A percentile compares a stretch with the other conserved stretches of the same genome.
phyloP scores from a whole-genome alignment of 37 sponge, comb jelly and placozoan species.

The Spongilla lacustris region DNA sequence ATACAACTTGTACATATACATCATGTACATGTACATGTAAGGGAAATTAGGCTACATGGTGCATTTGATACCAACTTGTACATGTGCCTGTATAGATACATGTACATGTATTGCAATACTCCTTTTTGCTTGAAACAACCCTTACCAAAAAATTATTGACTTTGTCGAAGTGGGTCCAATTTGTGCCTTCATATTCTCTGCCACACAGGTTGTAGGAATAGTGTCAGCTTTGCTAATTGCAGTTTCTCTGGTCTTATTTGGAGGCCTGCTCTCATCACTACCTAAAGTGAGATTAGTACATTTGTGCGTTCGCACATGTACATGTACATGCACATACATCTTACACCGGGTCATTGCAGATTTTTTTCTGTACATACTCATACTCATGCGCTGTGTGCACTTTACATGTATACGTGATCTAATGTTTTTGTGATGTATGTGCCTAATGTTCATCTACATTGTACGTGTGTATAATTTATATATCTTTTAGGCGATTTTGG shows the following conservation, averaged over 20 bases:
- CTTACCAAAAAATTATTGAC: neutral
- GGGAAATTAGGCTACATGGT: no score
- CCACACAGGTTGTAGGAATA: constrained; percentile 34
- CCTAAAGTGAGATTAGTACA: constrained; percentile 35
- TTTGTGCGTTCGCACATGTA: neutral
- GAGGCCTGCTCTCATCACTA: constrained; percentile 64
- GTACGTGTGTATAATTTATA: no score
- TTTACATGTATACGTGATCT: no score
- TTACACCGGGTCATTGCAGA: neutral
- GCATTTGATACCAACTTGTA: no score
- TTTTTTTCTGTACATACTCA: neutral
- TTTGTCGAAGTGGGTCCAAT: neutral
- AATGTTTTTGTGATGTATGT: no score
- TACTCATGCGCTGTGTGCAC: neutral
- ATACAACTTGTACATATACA: no score
- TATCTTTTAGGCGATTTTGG: constrained; percentile 65
- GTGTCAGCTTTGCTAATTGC: constrained; percentile 58
- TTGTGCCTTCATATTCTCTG: neutral
- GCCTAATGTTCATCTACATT: no score
- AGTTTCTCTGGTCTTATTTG: constrained; percentile 45
- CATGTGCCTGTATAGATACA: no score
- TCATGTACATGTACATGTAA: no score
- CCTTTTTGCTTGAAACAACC: no score
- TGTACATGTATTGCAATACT: no score
- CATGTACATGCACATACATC: neutral